These are phyloP conservation scores for Troides helena DNA, from an alignment of 2,888 invertebrate species.

Conservation along the genomic window DNA sequence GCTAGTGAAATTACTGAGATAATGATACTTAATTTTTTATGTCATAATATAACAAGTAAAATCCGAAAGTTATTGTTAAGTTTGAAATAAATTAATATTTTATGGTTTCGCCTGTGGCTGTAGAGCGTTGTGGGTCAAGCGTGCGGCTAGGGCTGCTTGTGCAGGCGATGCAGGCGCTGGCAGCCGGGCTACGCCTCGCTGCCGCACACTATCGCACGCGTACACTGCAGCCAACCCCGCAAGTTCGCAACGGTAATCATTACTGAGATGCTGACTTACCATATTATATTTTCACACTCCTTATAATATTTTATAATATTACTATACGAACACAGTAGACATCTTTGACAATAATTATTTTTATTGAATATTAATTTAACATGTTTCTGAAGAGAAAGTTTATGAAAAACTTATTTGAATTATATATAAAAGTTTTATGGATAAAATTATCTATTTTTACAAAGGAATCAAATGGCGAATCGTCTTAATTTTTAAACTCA, in stretches of 20 bases:
- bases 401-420: too few relatives aligned
- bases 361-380: too few relatives aligned
- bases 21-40: too few relatives aligned
- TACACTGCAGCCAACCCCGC: conserved; percentile 92
- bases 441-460: too few relatives aligned
- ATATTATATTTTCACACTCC: not conserved
- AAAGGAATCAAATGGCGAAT: too few relatives aligned
- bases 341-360: too few relatives aligned
- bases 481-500: not conserved
- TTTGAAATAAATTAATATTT: not conserved
- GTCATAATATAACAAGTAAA: too few relatives aligned
- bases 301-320: too few relatives aligned
- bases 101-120: not conserved
- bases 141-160: conserved; percentile 92
- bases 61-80: not conserved
- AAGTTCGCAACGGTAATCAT: conserved; percentile 90
- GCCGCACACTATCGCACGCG: conserved; percentile 91
- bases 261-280: conserved; percentile 11
- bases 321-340: too few relatives aligned
- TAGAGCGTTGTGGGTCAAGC: conserved; percentile 65
- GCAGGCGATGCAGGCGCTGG: conserved; percentile 94
- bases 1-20: too few relatives aligned
- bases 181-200: conserved; percentile 95
- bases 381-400: too few relatives aligned
- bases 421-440: too few relatives aligned